A percentile compares a stretch with the other conserved stretches of the same genome.
These are phyloP conservation scores for Abscondita cerata DNA, from an alignment of 2,888 invertebrate species.

Conservation along the genomic window DNA sequence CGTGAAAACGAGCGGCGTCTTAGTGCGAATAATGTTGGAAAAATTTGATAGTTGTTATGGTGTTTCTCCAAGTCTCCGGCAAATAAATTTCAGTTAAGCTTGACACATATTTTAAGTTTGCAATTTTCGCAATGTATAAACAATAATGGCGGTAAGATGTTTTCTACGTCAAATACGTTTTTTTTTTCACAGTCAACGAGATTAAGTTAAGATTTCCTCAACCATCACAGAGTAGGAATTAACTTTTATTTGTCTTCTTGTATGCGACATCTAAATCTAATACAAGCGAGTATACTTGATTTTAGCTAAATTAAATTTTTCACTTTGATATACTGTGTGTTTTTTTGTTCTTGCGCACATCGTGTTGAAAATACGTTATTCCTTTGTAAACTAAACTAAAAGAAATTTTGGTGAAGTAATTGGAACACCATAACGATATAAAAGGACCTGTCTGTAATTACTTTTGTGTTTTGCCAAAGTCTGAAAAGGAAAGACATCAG, in stretches of 20 bases:
- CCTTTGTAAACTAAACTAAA: constrained; percentile 5
- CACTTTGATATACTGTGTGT: constrained; percentile 4
- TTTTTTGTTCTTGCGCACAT: neutral
- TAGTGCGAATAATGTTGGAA: no score
- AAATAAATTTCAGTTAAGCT: no score
- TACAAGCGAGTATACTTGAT: neutral
- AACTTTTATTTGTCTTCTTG: constrained; percentile 7
- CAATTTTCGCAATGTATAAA: no score
- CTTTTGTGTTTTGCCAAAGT: constrained; percentile 25
- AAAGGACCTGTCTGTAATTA: constrained; percentile 23
- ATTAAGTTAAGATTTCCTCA: constrained; percentile 6
- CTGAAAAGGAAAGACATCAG: constrained; percentile 28
- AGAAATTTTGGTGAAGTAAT: constrained; percentile 9
- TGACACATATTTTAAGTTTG: no score
- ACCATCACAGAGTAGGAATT: neutral
- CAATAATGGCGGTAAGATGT: no score
- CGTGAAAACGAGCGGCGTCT: no score
- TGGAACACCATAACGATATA: neutral
- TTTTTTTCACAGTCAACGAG: neutral
- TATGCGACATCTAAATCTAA: constrained; percentile 7
- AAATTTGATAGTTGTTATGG: no score
- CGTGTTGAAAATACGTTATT: neutral
- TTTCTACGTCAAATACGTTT: no score
- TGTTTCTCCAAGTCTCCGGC: no score
- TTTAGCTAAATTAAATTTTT: constrained; percentile 1